Evolutionary conservation across 2,113 vertebrate genomes (phyloP), one percentile per base, ranked within the genome.

Genomic region (Trogon surrucura): DNA sequence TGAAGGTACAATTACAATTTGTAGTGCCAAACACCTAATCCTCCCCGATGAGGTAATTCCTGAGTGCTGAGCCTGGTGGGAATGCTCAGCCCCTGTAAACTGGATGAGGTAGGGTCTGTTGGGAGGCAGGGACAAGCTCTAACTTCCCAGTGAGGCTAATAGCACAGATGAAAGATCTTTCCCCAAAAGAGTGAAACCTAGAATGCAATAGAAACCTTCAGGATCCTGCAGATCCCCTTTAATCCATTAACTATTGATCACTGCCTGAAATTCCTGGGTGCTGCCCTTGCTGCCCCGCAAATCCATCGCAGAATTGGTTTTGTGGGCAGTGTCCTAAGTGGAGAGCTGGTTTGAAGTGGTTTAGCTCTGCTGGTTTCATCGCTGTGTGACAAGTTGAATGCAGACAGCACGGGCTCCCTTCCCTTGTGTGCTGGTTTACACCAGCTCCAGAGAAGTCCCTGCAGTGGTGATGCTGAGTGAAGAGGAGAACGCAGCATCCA

Each of bases 391-490:
- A 21, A 38, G 62, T 74, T 17, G 58, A 41, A 4, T 25, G 44
- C 34, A 48, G 66, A 1, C 5, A 72, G 56, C 47, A 2, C 0
- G 1, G 30, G 27, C 4, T 69, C 53, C 61, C 32, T 61, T 67
- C 62, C 62, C 36, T 11, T 1, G 4, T 25, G 14, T 0, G 0
- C 54, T 44, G 64, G 6, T 25, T 72, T 53, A 7, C 66, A 30
- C 26, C 50, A 30, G 66, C 74, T 58, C 41, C 47, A 21, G 26
- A n/a, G 9, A 4, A 47, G 36, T 22, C 57, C 38, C 61, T 41
- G 61, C 48, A 30, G 69, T 6, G 56, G 38, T 51, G 48, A 23
- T 26, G 75, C 61, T 69, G 85, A 61, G 30, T 5, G 44, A 71
- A 30, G 44, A 50, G 65, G 57, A 62, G 66, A 47, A 16, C 0